Evolutionary conservation across 2,888 invertebrate genomes (phyloP).

Genomic region (Tholera decimalis): DNA sequence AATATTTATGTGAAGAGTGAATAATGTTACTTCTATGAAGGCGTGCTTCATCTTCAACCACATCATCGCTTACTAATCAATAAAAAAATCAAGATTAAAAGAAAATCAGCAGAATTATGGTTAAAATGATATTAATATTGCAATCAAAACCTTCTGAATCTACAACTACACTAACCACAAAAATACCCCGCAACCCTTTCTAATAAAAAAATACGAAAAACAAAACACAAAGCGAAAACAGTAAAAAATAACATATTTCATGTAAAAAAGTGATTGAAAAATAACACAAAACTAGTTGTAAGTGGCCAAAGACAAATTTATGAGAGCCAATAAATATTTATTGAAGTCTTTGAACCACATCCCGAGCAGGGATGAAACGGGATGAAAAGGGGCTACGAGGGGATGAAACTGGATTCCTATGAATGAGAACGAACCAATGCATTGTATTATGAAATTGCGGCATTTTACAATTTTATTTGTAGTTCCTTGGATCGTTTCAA

Average conservation of each 20-base stretch:
- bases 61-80: no score
- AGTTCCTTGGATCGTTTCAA: slow-evolving; percentile 21
- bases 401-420: slow-evolving; percentile 57
- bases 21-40: no score
- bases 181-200: background rate
- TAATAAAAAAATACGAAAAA: background rate
- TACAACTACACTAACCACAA: background rate
- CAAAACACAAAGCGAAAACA: background rate
- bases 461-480: slow-evolving; percentile 40
- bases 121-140: no score
- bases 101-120: no score
- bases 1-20: no score
- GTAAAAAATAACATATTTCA: slow-evolving; percentile 17
- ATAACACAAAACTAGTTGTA: slow-evolving; percentile 46
- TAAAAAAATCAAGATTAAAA: no score
- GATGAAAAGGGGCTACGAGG: slow-evolving; percentile 45
- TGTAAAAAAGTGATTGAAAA: slow-evolving; percentile 65
- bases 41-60: no score
- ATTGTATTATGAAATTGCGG: slow-evolving; percentile 61
- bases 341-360: slow-evolving; percentile 67
- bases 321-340: slow-evolving; percentile 76
- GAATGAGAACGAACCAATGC: slow-evolving; percentile 61
- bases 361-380: slow-evolving; percentile 48
- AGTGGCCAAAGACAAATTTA: slow-evolving; percentile 62
- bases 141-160: background rate